Percentiles rank a stretch among this genome's conserved stretches.
These are phyloP conservation scores for Leucoptera coffeella DNA, from an alignment of 2,888 invertebrate genomes.

Conservation along the genomic window DNA sequence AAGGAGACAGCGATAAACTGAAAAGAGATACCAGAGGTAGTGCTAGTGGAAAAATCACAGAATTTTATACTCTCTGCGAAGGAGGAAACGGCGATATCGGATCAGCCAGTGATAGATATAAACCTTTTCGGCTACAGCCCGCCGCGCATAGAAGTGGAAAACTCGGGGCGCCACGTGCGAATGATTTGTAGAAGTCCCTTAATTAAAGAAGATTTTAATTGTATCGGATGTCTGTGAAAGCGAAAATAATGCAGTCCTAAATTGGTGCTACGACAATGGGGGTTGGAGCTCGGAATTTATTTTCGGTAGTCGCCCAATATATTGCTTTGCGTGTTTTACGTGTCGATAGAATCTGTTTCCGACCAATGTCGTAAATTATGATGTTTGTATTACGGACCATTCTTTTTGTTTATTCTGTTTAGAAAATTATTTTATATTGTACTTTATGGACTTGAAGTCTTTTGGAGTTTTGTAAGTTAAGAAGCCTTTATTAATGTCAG, in stretches of 20 bases:
- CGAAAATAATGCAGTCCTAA: conserved; percentile 53
- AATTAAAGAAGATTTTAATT: conserved; percentile 57
- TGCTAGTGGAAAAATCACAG: no score
- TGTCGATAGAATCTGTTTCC: conserved; percentile 14
- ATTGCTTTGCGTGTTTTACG: conserved; percentile 34
- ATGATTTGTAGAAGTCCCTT: conserved; percentile 52
- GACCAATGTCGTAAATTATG: no score
- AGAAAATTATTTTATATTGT: no score
- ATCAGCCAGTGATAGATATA: conserved; percentile 12
- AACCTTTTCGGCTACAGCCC: conserved; percentile 21
- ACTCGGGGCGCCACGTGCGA: conserved; percentile 53
- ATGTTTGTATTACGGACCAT: no score
- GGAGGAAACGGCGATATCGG: no score
- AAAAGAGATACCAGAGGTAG: conserved; percentile 45
- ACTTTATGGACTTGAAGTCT: no score
- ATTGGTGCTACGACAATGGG: conserved; percentile 17
- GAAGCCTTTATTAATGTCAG: no score
- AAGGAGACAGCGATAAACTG: conserved; percentile 46
- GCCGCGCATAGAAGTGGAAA: conserved; percentile 42
- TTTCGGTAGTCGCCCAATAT: conserved; percentile 28
- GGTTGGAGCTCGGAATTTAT: conserved; percentile 41
- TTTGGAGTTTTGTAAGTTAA: no score
- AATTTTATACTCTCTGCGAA: no score
- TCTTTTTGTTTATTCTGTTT: no score
- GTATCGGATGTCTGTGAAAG: conserved; percentile 53